Evolutionary conservation across 2,888 invertebrate genomes (phyloP), one percentile per base, ranked within the genome.

Genomic region (Amphiduros pacificus): DNA sequence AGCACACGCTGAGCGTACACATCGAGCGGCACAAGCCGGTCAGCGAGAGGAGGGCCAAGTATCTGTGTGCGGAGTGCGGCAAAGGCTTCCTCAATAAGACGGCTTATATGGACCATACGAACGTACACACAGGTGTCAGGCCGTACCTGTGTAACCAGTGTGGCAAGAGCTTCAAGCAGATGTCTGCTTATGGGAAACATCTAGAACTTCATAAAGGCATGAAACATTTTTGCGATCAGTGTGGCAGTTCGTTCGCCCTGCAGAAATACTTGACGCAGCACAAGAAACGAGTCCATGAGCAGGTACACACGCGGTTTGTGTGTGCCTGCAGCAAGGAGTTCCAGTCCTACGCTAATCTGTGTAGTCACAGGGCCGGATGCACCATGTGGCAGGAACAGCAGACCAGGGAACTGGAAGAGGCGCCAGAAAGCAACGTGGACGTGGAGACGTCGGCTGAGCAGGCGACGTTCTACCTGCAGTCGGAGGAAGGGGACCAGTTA

Each of bases 1-100:
- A 54, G 54, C 32, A 54, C 32, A 31, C 31, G 29, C 54, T 54
- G 31, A n/a, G 32, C 22, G 29, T 29, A 20, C 54, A 54, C 54
- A 29, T 54, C 31, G 54, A 54, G 29, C 29, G 31, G 20, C 54
- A 54, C 54, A 54, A 31, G 32, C n/a, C 29, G 22, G 31, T 24
- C 2, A 32, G 32, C 32, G 54, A 54, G 31, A n/a, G 54, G 9
- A 54, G 17, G 5, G 24, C n/a, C 20, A 54, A 54, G 31, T 54
- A 31, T 32, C 2, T 22, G 22, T 54, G 54, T n/a, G 54, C 29
- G 24, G 31, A 24, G 28, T 54, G 54, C 36, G 54, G 54, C 1
- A 32, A 32, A 20, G 36, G 54, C 22, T 54, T 54, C 32, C 20
- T n/a, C 29, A 54, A 54, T n/a, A 54, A 54, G 54, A 54, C 54